Base-by-base conservation (phyloP, 2,113 vertebrate genomes). In the Garra rufa region DNA sequence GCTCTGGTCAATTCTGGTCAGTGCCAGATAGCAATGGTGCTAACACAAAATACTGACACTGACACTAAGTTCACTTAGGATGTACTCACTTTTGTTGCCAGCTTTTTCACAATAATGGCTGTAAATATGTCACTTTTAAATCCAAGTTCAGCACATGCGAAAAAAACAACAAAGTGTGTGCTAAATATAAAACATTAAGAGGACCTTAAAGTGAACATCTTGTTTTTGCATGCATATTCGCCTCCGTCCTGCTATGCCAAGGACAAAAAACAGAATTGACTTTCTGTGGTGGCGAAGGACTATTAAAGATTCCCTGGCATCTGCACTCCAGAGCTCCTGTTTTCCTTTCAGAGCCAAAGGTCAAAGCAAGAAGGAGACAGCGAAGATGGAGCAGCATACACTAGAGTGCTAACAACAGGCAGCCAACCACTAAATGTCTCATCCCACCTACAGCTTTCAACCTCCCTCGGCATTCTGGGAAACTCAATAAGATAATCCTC, bases 401-500 rank as follows among this genome's bases (percentile, higher is more conserved):
- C 48, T 11, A 21, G 14, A 74, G 26, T 11, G 55, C 52, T 63
- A 24, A 73, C 83, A 69, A 41, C 83, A 28, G 74, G 46, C 52
- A 34, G 38, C 55, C 55, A 46, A 63, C 19, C 48, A 26, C 13
- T 75, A 76, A 76, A 84, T 76, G 82, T 76, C 82, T 84, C 30
- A 50, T 76, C 74, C 61, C 74, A 55, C 83, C 83, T 44, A 28
- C 30, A 69, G 83, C 61, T 52, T 78, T 21, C 21, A 76, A 28
- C 61, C 74, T 77, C 75, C 74, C 82, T 38, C 69, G 1, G 70
- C 24, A 73, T 83, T 59, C 69, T 63, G 26, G 41, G 44, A 65
- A 83, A 74, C 70, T 59, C 70, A 46, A 43, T 52, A 59, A 55
- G 50, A 75, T 74, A 15, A 41, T 65, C 55, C 30, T 52, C 19